Evolutionary conservation across 2,113 vertebrate species (phyloP).

Genomic region (Rhea pennata): DNA sequence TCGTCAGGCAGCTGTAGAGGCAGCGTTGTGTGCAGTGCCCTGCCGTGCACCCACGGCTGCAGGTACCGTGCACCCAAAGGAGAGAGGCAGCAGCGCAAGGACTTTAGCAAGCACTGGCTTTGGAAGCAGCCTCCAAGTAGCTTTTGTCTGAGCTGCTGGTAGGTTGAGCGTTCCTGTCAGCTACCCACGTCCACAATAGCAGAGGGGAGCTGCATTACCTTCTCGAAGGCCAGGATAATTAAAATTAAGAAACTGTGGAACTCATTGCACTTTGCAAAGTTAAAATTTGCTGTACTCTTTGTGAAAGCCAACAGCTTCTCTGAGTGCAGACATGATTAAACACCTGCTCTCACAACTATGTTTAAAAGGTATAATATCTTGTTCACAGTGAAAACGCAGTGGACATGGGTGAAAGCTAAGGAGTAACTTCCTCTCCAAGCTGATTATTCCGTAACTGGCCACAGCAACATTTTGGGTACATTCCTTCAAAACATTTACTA

Average conservation of each 20-base stretch:
- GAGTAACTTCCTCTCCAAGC: rapidly evolving
- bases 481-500: not conserved
- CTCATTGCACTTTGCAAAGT: not conserved
- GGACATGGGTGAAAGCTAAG: not conserved
- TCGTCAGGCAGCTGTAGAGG: not conserved
- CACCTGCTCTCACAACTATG: not conserved
- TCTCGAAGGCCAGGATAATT: not conserved
- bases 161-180: not conserved
- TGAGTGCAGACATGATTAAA: not conserved
- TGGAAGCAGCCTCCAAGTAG: not conserved
- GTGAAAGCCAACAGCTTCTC: not conserved
- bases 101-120: not conserved
- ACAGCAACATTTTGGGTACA: not conserved
- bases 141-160: not conserved
- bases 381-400: not conserved
- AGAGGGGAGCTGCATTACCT: not conserved
- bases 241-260: not conserved
- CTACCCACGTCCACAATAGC: too few relatives aligned
- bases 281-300: not conserved
- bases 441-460: not conserved
- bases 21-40: not conserved
- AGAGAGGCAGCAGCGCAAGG: too few relatives aligned
- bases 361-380: not conserved
- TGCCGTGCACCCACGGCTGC: rapidly evolving
- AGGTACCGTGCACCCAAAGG: not conserved